A percentile compares a stretch with the other conserved stretches of the same genome.
These are phyloP conservation scores for Helobdella robusta DNA, from an alignment of 2,888 invertebrate genomes.

Conservation along the genomic window DNA sequence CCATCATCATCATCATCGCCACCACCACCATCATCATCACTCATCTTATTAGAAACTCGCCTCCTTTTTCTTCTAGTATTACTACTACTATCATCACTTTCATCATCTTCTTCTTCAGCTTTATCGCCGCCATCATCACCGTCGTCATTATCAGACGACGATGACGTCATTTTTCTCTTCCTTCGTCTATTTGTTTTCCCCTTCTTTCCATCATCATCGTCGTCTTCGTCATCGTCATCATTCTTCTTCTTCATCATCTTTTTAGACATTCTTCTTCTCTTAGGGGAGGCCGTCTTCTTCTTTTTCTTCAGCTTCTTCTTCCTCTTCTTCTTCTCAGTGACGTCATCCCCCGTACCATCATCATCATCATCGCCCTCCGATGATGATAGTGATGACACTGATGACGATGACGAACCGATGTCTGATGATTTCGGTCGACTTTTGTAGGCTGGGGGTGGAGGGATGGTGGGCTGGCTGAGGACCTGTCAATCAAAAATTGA, in stretches of 20 bases:
- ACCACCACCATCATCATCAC: no score
- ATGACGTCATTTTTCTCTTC: neutral
- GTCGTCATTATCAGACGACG: neutral
- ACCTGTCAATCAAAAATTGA: no score
- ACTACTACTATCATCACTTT: no score
- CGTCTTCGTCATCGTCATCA: neutral
- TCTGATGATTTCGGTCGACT: no score
- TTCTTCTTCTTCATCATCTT: no score
- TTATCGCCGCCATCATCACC: neutral
- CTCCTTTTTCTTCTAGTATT: no score
- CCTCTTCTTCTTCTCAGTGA: neutral
- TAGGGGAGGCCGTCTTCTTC: neutral
- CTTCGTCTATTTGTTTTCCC: neutral
- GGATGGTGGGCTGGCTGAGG: no score
- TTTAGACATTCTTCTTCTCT: no score
- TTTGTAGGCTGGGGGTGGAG: no score
- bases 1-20: neutral
- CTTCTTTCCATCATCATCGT: neutral
- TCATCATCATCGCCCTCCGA: slow-evolving; percentile 7
- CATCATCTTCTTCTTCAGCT: neutral
- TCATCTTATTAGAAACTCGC: no score
- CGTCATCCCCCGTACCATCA: slow-evolving; percentile 9
- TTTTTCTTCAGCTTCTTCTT: slow-evolving; percentile 1
- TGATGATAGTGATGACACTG: no score
- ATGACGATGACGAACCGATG: no score